phyloP scores from a whole-genome alignment of 1,140 invertebrate genomes.

The Cydia splendana region DNA sequence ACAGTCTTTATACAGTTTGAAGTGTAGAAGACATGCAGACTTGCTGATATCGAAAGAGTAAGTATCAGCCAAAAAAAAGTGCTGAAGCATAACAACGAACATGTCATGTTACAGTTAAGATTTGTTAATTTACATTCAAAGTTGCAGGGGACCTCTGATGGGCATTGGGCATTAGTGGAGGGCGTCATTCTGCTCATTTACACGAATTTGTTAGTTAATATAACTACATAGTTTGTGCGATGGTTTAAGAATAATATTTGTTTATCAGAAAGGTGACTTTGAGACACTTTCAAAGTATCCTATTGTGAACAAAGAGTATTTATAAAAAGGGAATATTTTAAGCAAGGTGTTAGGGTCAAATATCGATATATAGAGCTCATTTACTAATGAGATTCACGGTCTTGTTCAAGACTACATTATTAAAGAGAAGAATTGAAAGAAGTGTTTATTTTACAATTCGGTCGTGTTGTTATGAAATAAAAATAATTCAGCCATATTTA shows the following conservation, averaged over 20 bases:
- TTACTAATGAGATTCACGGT: background rate
- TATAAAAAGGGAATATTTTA: background rate
- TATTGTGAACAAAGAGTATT: background rate
- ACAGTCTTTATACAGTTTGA: constrained; percentile 59
- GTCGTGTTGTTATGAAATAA: constrained; percentile 36
- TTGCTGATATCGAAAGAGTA: constrained; percentile 62
- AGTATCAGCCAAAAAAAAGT: constrained; percentile 74
- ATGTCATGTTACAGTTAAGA: constrained; percentile 60
- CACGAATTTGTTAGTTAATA: background rate
- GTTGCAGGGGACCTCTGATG: constrained; percentile 37
- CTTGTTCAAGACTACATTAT: background rate
- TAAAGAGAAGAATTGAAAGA: background rate
- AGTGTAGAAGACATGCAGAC: constrained; percentile 72
- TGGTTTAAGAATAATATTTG: background rate
- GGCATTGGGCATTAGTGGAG: constrained; percentile 49
- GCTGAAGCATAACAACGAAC: constrained; percentile 69
- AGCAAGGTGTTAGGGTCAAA: background rate
- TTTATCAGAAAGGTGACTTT: background rate
- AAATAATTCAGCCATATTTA: constrained; percentile 31
- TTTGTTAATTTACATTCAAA: constrained; percentile 48
- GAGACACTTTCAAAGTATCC: background rate
- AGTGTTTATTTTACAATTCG: constrained; percentile 32
- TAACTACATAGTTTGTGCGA: background rate
- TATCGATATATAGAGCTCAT: background rate
- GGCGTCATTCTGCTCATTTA: constrained; percentile 38